Percentiles rank a stretch among this genome's conserved stretches.
These are phyloP conservation scores for Heliothis virescens DNA, from an alignment of 1,140 invertebrate genomes.

Conservation along the genomic window DNA sequence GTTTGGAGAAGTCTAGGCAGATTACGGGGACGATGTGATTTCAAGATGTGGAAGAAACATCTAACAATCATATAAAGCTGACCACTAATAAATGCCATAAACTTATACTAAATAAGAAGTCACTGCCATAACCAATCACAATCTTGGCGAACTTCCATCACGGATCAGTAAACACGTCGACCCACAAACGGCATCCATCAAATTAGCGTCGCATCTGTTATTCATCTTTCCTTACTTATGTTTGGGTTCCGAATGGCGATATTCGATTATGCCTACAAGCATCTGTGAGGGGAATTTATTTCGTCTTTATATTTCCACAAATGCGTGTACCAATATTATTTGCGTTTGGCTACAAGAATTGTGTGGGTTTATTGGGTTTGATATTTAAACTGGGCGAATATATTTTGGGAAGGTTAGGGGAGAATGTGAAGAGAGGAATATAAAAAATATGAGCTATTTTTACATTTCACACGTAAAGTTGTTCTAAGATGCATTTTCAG, in stretches of 20 bases:
- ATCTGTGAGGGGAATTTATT: slow-evolving; percentile 32
- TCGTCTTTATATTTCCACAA: slow-evolving; percentile 20
- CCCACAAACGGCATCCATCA: slow-evolving; percentile 33
- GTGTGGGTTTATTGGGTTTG: not conserved
- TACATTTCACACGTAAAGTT: too few species aligned
- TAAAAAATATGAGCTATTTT: too few species aligned
- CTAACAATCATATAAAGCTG: too few species aligned
- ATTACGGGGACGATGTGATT: too few species aligned
- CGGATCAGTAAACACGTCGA: not conserved
- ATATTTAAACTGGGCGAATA: not conserved
- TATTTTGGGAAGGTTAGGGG: not conserved
- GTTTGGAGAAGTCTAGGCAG: too few species aligned
- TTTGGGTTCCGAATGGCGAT: slow-evolving; percentile 12
- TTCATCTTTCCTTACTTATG: slow-evolving; percentile 28
- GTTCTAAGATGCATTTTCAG: too few species aligned
- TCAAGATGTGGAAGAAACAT: too few species aligned
- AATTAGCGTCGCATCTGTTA: slow-evolving; percentile 37
- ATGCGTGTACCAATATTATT: slow-evolving; percentile 27
- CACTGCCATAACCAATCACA: not conserved
- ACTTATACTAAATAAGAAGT: too few species aligned
- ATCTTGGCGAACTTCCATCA: slow-evolving; percentile 5
- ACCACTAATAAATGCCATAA: too few species aligned
- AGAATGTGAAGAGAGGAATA: not conserved
- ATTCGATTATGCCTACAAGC: slow-evolving; percentile 30
- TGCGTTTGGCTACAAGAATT: slow-evolving; percentile 28